Percentiles rank a stretch among this genome's conserved stretches.
phyloP scores from a whole-genome alignment of 2,113 vertebrate genomes.

The Thunnus maccoyii region DNA sequence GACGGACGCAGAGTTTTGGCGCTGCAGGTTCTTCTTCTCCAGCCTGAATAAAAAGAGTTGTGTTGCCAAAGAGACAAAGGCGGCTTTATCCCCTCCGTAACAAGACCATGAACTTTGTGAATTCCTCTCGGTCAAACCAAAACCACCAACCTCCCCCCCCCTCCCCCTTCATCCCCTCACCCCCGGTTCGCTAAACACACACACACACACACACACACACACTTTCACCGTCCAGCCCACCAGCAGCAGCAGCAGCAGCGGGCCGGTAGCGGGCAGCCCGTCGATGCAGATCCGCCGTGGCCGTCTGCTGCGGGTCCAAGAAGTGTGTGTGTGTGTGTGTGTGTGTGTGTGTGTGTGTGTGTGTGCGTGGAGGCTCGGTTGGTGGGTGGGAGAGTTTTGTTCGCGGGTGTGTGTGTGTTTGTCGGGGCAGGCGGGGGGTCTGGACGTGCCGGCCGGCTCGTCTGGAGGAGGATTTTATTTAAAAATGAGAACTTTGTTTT shows the following conservation, averaged over 20 bases:
- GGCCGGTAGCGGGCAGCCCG: background rate
- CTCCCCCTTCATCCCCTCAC: constrained; percentile 50
- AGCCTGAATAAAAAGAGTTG: constrained; percentile 83
- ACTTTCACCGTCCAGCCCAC: constrained; percentile 5
- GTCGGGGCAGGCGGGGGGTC: background rate
- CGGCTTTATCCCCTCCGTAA: constrained; percentile 90
- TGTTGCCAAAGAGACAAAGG: constrained; percentile 90
- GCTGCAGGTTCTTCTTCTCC: constrained; percentile 80
- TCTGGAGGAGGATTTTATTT: background rate
- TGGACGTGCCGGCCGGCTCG: background rate
- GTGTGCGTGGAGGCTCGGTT: background rate
- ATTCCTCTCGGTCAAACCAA: constrained; percentile 60
- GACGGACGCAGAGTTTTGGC: background rate
- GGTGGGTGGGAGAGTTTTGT: constrained; percentile 15
- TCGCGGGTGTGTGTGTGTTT: background rate
- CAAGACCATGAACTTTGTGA: constrained; percentile 89
- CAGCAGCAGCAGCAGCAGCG: constrained; percentile 17
- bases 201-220: constrained; percentile 29
- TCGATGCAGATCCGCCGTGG: background rate
- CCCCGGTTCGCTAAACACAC: background rate
- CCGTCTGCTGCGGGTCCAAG: constrained; percentile 2
- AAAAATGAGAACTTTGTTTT: constrained; percentile 2
- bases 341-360: constrained; percentile 1
- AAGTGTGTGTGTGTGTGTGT: constrained; percentile 30
- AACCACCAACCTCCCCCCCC: background rate